Evolutionary conservation across 1,140 invertebrate genomes (phyloP), one percentile per base, ranked within the genome.

Genomic region (Nixonia krombeini): DNA sequence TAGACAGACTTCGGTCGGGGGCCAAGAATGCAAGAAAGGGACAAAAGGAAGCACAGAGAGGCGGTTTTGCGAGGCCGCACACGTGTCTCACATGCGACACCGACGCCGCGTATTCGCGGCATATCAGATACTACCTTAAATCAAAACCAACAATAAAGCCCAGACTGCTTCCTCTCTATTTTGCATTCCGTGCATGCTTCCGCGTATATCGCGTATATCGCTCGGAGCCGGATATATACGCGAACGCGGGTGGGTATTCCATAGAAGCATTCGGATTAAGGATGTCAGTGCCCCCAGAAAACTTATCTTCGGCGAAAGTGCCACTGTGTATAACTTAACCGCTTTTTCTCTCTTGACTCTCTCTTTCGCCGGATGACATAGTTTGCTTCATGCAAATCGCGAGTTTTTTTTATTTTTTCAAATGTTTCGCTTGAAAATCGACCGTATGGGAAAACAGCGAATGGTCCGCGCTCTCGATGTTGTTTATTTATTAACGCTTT

Each of bases 101-200:
- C 52, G 52, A 51, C 58, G 57, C 41, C 35, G 53, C 49, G 57
- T 68, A 62, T 68, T 62, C 53, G 52, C 52, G 53, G 49, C 57
- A 63, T 62, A 63, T 69, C 55, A 41, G 49, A 69, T 69, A 50
- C 58, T 21, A 63, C 42, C 59, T 63, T 69, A 69, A 69, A 69
- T 69, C 66, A 69, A 69, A 69, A 69, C 66, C 45, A 63, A 63
- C 66, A 69, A 69, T 69, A 63, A 63, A 63, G 58, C 53, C 33
- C 49, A 57, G 47, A 69, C 49, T 50, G 58, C 47, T 62, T 68
- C 42, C 55, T 57, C 46, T 44, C 41, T 62, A 61, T 57, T 68
- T 62, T 53, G 46, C 38, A 63, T 63, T 69, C 58, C 38, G 33
- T 23, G 55, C 53, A 57, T 52, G 53, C 58, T 40, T 50, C n/a